Percentiles rank a stretch among this genome's conserved stretches.
phyloP scores from a whole-genome alignment of 2,797 vertebrate species.

The Dallia pectoralis region DNA sequence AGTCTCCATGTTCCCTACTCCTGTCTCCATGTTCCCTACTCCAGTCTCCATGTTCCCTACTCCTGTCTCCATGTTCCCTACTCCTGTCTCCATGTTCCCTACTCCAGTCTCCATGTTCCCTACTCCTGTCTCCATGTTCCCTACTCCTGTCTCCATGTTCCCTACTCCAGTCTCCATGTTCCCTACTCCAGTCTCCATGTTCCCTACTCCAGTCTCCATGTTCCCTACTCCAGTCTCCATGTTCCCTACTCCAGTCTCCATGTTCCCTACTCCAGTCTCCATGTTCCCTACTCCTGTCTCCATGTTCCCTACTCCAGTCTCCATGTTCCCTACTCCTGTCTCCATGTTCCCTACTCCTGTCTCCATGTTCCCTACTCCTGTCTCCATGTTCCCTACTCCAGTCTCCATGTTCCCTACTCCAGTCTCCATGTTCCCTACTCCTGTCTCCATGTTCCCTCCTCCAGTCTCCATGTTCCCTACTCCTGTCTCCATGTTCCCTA shows the following conservation, averaged over 20 bases:
- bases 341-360: too few species aligned
- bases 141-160: background rate
- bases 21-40: background rate
- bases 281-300: background rate
- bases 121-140: background rate
- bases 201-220: background rate
- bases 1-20: too few species aligned
- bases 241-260: background rate
- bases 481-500: background rate
- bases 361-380: background rate
- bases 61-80: background rate
- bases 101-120: background rate
- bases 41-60: too few species aligned
- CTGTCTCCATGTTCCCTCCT: background rate
- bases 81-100: background rate
- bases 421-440: too few species aligned
- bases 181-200: too few species aligned
- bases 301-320: too few species aligned
- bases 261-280: too few species aligned
- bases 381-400: too few species aligned
- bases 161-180: background rate
- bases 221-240: too few species aligned
- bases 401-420: background rate
- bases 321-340: background rate
- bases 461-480: too few species aligned